Evolutionary conservation across 2,113 vertebrate species (phyloP), one percentile per base, ranked within the genome.

Genomic region (Anser brachyrhynchus): DNA sequence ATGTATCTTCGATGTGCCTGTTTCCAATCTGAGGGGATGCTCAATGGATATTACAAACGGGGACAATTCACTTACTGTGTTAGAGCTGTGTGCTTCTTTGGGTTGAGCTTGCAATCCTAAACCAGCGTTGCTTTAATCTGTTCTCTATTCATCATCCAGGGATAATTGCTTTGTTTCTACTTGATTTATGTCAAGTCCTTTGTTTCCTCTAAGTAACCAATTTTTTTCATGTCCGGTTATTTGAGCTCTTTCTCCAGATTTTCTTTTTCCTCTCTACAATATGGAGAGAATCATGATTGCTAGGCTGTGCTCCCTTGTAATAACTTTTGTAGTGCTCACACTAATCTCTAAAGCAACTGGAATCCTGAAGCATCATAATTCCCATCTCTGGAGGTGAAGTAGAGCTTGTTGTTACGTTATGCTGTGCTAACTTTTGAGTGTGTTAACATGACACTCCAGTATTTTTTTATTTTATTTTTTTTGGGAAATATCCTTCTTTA

Each of bases 221-320:
- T 70, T 31, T 91, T 46, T 88, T 85, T 69, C 78, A 64, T 65
- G 33, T 92, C 75, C 59, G 75, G 86, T 90, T 95, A 33, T 78
- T 77, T 92, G 93, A 96, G 93, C 78, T 84, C 74, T 95, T 95
- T 94, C 93, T 96, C 89, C 87, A 96, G 97, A 86, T 88, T 95
- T 78, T 95, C 79, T 93, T 96, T 83, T 94, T 94, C 93, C 81
- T 94, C 93, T 95, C 81, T 84, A 9, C 74, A 65, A 54, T 92
- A 51, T 74, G 71, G 94, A 94, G 97, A 97, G 95, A 97, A 89
- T 97, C 97, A 96, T 98, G 98, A 98, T 97, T 98, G 97, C 96
- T 96, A 69, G 94, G 97, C 95, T 96, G 61, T 94, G 96, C 94
- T 96, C 95, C 94, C 95, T 92, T 97, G 64, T 95, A 96, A 41